Base-by-base conservation (phyloP, 1,140 invertebrate genomes). In the Berghia stephanieae region DNA sequence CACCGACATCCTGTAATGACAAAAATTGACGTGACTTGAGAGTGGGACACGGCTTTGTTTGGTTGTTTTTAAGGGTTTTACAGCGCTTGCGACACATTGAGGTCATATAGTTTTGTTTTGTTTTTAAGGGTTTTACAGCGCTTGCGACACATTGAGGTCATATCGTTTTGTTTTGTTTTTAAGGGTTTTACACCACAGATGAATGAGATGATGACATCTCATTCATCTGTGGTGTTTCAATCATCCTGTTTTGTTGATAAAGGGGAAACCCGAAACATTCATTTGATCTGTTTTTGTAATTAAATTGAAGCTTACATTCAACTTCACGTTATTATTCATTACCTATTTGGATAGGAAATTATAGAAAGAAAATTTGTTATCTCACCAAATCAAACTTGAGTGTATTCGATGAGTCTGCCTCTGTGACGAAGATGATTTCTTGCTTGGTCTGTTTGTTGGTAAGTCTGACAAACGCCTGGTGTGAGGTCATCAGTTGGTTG, bases 391-490 rank as follows among this genome's bases (percentile, higher is more conserved):
- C 96, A 82, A 98, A 94, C 90, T 95, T 96, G 85, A 98, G 97
- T n/a, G 93, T 91, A 40, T 79, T 76, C 79, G 91, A 90, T 66
- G 92, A 91, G 86, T 98, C 96, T n/a, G 93, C 92, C 87, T 98
- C 96, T 21, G 96, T 95, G 38, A 98, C 94, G 87, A 97, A 98
- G 82, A 98, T 94, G 42, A 97, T 94, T 91, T 99, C 97, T 80
- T 94, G 92, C 27, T 93, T 91, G 0, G 91, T 92, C 67, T 92
- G 91, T 24, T 90, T 86, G 83, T 94, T 90, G 1, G 89, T 90
- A 31, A 99, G 91, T 31, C 94, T 92, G 4, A 99, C 93, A 90
- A 99, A 99, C 0, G 96, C 84, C 80, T 99, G 97, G 89, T 99
- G 97, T 42, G 96, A 94, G 46, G 92, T 89, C 78, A 96, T 92